Evolutionary conservation across 2,888 invertebrate species (phyloP), one percentile per base, ranked within the genome.

Genomic region (Ectemnius continuus): DNA sequence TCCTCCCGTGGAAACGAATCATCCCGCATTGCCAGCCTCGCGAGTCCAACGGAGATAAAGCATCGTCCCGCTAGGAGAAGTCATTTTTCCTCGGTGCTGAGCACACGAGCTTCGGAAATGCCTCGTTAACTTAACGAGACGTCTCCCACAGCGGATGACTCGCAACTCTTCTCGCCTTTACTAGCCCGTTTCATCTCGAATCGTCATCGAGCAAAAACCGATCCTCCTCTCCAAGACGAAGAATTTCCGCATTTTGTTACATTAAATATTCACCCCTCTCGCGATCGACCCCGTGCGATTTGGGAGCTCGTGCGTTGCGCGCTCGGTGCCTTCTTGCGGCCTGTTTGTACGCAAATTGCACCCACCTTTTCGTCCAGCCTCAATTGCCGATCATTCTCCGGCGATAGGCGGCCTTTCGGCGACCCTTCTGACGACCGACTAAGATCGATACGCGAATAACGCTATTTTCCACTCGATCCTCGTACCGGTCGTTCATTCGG

Each of bases 311-410:
- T 85, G 84, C 80, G 81, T 86, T 83, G 84, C 87, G 85, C 87
- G 85, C 84, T 86, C 82, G 88, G 89, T 89, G 89, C 89, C 89
- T 89, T 89, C 80, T 87, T 87, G 81, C 85, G 86, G 86, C 88
- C 89, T 89, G 89, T 84, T 87, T 87, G 84, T 87, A 87, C 84
- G 85, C 82, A 83, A 83, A 82, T 70, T 71, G 78, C 76, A 79
- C 76, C 61, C 46, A 71, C 76, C 4, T 16, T 8, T 84, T 83
- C 80, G 80, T 81, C 80, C 79, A 69, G 46, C 23, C 61, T 16
- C 14, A n/a, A 23, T 28, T 60, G 14, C 13, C 36, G 36, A 2
- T 5, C 58, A 0, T 8, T 20, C 46, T 18, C n/a, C 36, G 36
- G 36, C 36, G 36, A 36, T 6, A 11, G 11, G 36, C 36, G 36